Evolutionary conservation across 2,888 invertebrate genomes (phyloP).

Genomic region (Sylvicola cinctus): DNA sequence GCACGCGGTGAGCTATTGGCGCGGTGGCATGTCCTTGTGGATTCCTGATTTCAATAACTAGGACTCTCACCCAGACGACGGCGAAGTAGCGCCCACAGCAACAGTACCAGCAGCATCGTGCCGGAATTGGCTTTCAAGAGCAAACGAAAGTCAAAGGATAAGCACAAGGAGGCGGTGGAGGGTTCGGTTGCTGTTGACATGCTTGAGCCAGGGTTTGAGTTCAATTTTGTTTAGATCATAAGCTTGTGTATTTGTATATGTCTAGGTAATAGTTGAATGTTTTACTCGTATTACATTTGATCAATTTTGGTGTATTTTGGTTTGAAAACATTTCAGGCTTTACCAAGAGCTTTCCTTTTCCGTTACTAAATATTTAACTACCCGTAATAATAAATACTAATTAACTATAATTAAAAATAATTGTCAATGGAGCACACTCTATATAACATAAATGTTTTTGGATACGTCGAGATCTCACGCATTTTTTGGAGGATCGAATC

Average conservation of each 20-base stretch:
- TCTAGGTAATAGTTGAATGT: too few relatives aligned
- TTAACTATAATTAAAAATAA: too few relatives aligned
- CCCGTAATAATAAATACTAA: too few relatives aligned
- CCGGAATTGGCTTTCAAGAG: constrained; percentile 5
- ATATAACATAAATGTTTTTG: too few relatives aligned
- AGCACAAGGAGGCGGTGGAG: constrained; percentile 7
- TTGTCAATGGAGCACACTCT: too few relatives aligned
- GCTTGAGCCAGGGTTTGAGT: constrained; percentile 9
- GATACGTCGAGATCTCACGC: too few relatives aligned
- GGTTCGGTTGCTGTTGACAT: constrained; percentile 9
- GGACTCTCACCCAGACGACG: constrained; percentile 16
- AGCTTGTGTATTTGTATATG: not conserved
- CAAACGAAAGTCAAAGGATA: constrained; percentile 7
- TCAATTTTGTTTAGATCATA: constrained; percentile 10
- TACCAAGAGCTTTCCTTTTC: too few relatives aligned
- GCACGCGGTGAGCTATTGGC: constrained; percentile 76
- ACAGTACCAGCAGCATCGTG: not conserved
- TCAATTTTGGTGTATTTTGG: too few relatives aligned
- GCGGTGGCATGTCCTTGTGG: constrained; percentile 81
- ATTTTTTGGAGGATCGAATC: too few relatives aligned
- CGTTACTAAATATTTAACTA: too few relatives aligned
- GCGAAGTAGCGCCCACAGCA: constrained; percentile 1
- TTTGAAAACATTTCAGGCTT: too few relatives aligned
- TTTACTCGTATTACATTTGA: too few relatives aligned
- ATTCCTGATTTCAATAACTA: constrained; percentile 39